Base-by-base conservation (phyloP, 1,140 invertebrate genomes). In the Venturia canescens region DNA sequence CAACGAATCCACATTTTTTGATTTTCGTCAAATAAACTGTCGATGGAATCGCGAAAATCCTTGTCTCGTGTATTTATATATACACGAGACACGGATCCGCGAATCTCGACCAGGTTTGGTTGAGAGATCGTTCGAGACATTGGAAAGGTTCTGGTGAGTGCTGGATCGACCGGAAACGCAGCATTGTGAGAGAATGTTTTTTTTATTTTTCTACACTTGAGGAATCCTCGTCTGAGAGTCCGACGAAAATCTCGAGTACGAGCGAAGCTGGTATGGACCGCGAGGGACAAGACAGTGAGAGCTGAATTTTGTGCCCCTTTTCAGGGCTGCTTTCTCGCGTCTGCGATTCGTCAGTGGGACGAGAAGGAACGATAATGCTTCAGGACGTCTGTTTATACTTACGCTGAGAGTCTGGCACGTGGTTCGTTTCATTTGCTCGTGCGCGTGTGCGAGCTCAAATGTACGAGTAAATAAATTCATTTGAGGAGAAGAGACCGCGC, bases 371-470 rank as follows among this genome's bases (percentile, higher is more conserved):
- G 84, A 84, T 84, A 84, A 84, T 83, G 82, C 78, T 26, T 71
- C 66, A 53, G 50, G 78, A 82, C 78, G 80, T 80, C 78, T 84
- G 82, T 78, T 82, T 82, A 83, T 82, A 86, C 78, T 82, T 74
- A 84, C 21, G 31, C 16, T 34, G 21, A 15, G 77, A 70, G 31
- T 16, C 11, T 31, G 70, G 80, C 82, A 84, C 74, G 78, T 83
- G 84, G 78, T 79, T 70, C 48, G 13, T 81, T 78, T 84, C 80
- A 80, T 80, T 44, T 11, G 7, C 7, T 7, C 38, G 7, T 44
- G 38, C 13, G 7, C 38, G 13, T 44, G 5, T 1, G 13, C 38
- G 7, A 23, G 34, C 27, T 11, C 7, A 29, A 11, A 11, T 48
- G n/a, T 3, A 53, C 21, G 18, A 15, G 23, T 44, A 38, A 26